Percentiles rank a stretch among this genome's conserved stretches.
These are phyloP conservation scores for Calonectris borealis DNA, from an alignment of 2,113 vertebrate species.

Conservation along the genomic window DNA sequence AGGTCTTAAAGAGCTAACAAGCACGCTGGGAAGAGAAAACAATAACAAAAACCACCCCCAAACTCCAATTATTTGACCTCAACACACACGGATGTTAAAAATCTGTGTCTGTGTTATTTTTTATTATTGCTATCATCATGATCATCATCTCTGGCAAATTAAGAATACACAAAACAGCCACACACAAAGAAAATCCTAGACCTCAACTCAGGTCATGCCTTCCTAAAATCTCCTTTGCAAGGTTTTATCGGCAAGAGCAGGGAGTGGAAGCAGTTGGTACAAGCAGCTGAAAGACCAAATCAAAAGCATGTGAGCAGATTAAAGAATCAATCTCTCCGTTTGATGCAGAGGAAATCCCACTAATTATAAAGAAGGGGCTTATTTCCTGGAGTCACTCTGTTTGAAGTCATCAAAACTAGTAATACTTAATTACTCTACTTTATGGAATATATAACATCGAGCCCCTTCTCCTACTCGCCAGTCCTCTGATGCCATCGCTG, in stretches of 20 bases:
- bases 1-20: neutral
- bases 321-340: constrained; percentile 62
- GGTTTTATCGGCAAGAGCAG: constrained; percentile 42
- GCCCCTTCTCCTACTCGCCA: neutral
- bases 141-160: neutral
- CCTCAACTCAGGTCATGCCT: constrained; percentile 43
- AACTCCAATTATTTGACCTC: neutral
- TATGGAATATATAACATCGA: neutral
- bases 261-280: constrained; percentile 67
- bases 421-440: constrained; percentile 38
- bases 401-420: constrained; percentile 48
- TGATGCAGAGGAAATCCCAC: constrained; percentile 64
- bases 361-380: constrained; percentile 66
- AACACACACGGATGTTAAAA: neutral
- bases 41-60: rapidly evolving
- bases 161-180: neutral
- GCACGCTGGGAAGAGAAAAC: neutral
- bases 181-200: constrained; percentile 34
- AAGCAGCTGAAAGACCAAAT: constrained; percentile 56
- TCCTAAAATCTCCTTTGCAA: constrained; percentile 53
- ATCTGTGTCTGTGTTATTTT: rapidly evolving
- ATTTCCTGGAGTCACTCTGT: constrained; percentile 62
- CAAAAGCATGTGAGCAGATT: constrained; percentile 75
- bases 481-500: neutral
- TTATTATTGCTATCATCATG: neutral